Evolutionary conservation across 1,140 invertebrate genomes (phyloP).

Genomic region (Neodiprion pinetum): DNA sequence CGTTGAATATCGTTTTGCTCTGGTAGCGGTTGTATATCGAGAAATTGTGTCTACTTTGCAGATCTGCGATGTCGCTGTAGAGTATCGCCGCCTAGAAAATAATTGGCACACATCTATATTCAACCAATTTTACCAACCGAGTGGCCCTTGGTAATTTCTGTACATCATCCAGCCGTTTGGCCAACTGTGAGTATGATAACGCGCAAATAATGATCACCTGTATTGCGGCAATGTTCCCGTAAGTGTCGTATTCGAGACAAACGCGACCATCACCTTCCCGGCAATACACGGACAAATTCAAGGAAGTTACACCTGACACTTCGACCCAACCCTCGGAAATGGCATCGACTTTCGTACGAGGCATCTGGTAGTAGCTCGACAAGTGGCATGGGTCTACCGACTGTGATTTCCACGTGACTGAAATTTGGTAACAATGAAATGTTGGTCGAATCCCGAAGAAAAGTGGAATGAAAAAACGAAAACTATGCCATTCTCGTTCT

Average conservation of each 20-base stretch:
- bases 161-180: neutral
- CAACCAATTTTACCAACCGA: neutral
- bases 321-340: conserved; percentile 52
- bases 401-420: neutral
- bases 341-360: conserved; percentile 51
- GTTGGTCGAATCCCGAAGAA: neutral
- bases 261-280: conserved; percentile 42
- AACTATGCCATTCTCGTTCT: neutral
- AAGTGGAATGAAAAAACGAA: neutral
- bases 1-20: conserved; percentile 26
- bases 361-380: conserved; percentile 58
- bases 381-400: conserved; percentile 31
- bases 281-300: conserved; percentile 52
- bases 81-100: neutral
- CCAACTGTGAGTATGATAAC: neutral
- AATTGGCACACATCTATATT: neutral
- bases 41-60: conserved; percentile 50
- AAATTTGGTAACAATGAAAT: neutral
- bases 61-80: conserved; percentile 43
- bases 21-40: conserved; percentile 14
- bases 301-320: conserved; percentile 45
- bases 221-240: conserved; percentile 57
- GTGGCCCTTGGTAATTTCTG: neutral
- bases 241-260: conserved; percentile 51
- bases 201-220: conserved; percentile 33